A percentile compares a stretch with the other conserved stretches of the same genome.
Conservation (phyloP, 1,140 invertebrate genomes). For the Oncopeltus fasciatus region DNA sequence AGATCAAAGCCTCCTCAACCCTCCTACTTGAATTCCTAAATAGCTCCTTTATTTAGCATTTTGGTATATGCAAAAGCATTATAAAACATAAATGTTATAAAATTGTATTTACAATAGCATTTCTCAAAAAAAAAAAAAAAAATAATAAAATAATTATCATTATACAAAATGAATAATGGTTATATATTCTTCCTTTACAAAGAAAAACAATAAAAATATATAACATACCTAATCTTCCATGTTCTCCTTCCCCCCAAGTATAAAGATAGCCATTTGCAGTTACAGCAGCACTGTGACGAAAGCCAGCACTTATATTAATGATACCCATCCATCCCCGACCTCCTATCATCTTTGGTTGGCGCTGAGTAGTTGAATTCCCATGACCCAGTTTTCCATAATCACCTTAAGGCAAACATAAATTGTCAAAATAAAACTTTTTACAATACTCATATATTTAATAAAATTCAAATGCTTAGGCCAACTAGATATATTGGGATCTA, state of each 20-base stretch:
- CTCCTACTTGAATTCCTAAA: no score
- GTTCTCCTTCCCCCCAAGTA: constrained; percentile 49
- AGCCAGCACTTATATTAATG: constrained; percentile 44
- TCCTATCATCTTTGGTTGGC: constrained; percentile 36
- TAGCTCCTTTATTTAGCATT: no score
- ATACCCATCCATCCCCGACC: constrained; percentile 35
- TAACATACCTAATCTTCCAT: constrained; percentile 38
- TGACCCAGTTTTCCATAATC: constrained; percentile 38
- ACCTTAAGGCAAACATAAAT: constrained; percentile 27
- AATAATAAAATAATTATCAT: no score
- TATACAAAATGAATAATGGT: no score
- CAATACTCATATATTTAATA: no score
- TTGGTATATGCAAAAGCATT: no score
- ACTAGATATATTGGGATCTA: not conserved
- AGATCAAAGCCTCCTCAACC: no score
- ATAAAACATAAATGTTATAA: no score
- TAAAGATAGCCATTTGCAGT: constrained; percentile 39
- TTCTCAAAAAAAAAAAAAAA: no score
- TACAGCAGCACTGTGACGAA: constrained; percentile 43
- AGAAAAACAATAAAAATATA: constrained; percentile 10
- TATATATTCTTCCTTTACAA: no score
- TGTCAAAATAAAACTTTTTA: not conserved
- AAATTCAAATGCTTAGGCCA: no score
- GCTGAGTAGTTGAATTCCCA: constrained; percentile 40
- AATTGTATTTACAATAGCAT: no score